These are phyloP conservation scores for Leucopternis melanops DNA, from an alignment of 2,113 vertebrate species.

Conservation along the genomic window DNA sequence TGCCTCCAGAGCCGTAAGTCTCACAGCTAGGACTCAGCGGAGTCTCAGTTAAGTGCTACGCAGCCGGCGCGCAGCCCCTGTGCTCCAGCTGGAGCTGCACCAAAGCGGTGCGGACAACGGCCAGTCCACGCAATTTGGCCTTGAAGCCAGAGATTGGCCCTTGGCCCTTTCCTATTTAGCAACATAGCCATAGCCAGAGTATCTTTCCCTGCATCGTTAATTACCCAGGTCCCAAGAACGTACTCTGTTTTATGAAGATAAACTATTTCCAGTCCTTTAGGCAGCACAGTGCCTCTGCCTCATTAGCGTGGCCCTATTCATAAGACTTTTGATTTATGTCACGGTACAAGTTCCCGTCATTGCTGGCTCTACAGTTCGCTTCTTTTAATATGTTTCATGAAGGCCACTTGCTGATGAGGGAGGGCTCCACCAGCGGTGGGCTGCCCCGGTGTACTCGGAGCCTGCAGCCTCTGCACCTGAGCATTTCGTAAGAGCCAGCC, in stretches of 20 bases:
- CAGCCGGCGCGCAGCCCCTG: neutral
- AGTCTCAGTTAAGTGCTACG: neutral
- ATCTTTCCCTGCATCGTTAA: neutral
- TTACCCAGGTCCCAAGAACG: neutral
- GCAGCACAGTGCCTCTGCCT: neutral
- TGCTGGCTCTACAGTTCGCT: neutral
- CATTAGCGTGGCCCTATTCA: neutral
- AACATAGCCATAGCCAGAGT: neutral
- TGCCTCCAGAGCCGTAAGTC: neutral
- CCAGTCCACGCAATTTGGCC: neutral
- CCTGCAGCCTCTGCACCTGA: neutral
- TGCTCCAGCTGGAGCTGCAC: neutral
- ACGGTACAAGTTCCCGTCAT: neutral
- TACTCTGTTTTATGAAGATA: neutral
- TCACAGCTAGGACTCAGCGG: rapidly evolving
- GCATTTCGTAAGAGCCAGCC: neutral
- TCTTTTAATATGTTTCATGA: neutral
- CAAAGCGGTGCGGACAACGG: neutral
- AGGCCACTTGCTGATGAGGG: neutral
- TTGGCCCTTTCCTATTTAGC: neutral
- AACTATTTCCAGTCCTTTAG: neutral
- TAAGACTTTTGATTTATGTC: neutral
- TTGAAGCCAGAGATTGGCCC: neutral
- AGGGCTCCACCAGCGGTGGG: neutral
- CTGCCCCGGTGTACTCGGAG: neutral